Base-by-base conservation (phyloP, 2,888 invertebrate genomes). In the Lottia gigantea region DNA sequence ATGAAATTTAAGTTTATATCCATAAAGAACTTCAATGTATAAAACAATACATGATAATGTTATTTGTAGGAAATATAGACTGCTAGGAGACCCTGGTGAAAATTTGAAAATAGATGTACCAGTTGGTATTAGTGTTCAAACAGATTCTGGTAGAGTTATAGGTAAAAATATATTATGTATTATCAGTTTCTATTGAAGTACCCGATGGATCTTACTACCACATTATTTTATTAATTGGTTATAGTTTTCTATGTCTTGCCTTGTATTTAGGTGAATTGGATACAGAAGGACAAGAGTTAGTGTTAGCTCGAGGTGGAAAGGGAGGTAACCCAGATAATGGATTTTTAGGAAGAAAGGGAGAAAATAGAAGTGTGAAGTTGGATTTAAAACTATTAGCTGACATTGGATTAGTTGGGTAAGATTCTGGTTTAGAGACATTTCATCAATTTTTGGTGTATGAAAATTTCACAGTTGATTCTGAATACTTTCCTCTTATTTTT, bases 351-450 rank as follows among this genome's bases (percentile, higher is more conserved):
- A 91, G 91, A 67, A 82, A 91, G 82, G 97, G 97, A 0, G 92
- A 95, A 85, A 84, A 87, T 16, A 91, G 91, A 74, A 90, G 91
- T 14, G 90, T 98, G n/a, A 91, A 91, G 66, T 90, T 98, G 68
- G 96, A 97, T 87, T 90, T 98, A 0, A 97, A 97, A 89, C 89
- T 98, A 69, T 95, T 98, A 68, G 97, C 98, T 0, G 98, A 98
- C 89, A 92, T 97, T 66, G 97, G 97, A 0, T 87, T 92, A 46
- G 96, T 98, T 46, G 98, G 98, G 88, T 84, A 77, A 72, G 61
- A 23, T 11, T 25, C 25, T 23, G 26, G 16, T 25, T 64, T 63
- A 15, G 16, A 15, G n/a, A 1, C 47, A 6, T n/a, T 4, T 16
- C 6, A 31, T 31, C 3, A 31, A 31, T 3, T 31, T 31, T 31